phyloP scores from a whole-genome alignment of 1,140 invertebrate genomes.

The Rhizoglyphus robini region DNA sequence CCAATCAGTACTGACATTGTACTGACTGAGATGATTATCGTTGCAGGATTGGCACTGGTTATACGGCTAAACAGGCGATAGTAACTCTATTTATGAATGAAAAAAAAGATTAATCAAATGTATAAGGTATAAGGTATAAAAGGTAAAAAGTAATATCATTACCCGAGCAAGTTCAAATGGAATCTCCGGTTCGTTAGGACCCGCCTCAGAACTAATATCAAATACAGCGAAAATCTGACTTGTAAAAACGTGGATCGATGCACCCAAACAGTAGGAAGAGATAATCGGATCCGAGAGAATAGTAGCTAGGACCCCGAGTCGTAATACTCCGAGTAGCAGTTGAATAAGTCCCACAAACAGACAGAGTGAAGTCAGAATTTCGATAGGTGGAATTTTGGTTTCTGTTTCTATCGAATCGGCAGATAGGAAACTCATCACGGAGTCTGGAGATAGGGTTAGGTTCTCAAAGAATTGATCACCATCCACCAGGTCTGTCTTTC shows the following conservation, averaged over 20 bases:
- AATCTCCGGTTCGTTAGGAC: neutral
- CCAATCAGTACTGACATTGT: conserved; percentile 30
- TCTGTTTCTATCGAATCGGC: no score
- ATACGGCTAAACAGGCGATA: conserved; percentile 27
- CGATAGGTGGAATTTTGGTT: no score
- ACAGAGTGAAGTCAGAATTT: neutral
- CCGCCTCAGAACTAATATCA: conserved; percentile 30
- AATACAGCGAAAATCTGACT: conserved; percentile 38
- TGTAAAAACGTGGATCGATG: conserved; percentile 38
- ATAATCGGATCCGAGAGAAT: conserved; percentile 38
- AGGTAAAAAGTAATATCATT: no score
- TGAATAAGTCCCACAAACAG: conserved; percentile 4
- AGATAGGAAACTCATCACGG: no score
- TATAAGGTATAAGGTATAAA: no score
- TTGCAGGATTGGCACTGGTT: conserved; percentile 28
- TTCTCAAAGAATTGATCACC: neutral
- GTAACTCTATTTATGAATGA: conserved; percentile 22
- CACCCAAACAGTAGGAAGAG: conserved; percentile 38
- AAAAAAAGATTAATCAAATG: neutral
- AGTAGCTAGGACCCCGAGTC: conserved; percentile 36
- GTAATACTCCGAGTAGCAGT: conserved; percentile 31
- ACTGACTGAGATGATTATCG: conserved; percentile 30
- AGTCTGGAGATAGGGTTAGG: no score
- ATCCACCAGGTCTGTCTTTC: neutral
- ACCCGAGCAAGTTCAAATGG: neutral